Evolutionary conservation across 2,888 invertebrate species (phyloP).

Genomic region (Pyrrhia umbra): DNA sequence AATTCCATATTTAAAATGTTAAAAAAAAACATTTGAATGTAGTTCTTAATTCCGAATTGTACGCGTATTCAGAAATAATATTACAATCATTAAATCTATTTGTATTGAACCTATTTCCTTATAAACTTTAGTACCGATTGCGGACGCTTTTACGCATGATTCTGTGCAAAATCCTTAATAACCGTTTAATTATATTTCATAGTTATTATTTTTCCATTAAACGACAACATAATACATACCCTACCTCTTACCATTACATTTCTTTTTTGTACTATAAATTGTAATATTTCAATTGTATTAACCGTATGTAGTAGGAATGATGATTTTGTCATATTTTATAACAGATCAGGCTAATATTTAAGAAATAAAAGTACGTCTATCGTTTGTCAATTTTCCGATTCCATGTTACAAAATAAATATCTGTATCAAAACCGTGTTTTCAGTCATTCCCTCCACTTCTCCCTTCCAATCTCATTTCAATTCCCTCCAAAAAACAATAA

Average conservation of each 20-base stretch:
- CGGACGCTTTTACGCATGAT: background rate
- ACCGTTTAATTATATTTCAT: conserved; percentile 1
- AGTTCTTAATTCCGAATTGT: too few relatives aligned
- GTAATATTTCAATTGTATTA: background rate
- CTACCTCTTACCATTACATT: conserved; percentile 25
- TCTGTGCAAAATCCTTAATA: conserved; percentile 1
- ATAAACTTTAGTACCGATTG: too few relatives aligned
- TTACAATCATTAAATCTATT: too few relatives aligned
- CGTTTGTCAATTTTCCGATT: conserved; percentile 8
- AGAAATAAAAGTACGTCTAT: background rate
- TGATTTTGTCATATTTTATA: background rate
- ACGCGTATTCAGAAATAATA: too few relatives aligned
- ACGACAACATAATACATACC: too few relatives aligned
- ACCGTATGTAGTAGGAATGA: background rate
- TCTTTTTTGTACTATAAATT: background rate
- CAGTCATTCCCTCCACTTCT: conserved; percentile 12
- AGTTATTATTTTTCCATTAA: background rate
- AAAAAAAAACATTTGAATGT: too few relatives aligned
- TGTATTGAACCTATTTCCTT: too few relatives aligned
- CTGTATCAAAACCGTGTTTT: conserved; percentile 16
- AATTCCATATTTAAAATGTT: too few relatives aligned
- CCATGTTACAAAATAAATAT: conserved; percentile 46
- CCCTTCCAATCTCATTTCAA: conserved; percentile 35
- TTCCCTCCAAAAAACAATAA: conserved; percentile 60
- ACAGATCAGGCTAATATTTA: background rate